Conservation (phyloP, 2,888 invertebrate species). For the Lymantria dispar region DNA sequence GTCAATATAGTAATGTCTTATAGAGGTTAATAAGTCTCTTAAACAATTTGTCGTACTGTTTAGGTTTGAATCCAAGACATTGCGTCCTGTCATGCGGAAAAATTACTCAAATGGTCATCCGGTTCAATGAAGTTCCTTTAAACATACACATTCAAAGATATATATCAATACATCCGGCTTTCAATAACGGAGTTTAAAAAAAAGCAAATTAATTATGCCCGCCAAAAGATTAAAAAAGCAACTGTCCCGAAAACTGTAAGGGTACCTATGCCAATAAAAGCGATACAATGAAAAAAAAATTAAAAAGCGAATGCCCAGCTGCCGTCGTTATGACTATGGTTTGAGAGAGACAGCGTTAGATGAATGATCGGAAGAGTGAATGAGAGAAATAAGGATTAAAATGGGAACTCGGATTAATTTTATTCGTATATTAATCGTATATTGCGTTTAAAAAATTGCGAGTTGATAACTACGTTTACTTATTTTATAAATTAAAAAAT, state of each 20-base stretch:
- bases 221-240: slow-evolving; percentile 68
- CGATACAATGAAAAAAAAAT: slow-evolving; percentile 57
- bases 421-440: slow-evolving; percentile 67
- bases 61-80: no score
- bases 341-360: slow-evolving; percentile 42
- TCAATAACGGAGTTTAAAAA: slow-evolving; percentile 19
- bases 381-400: slow-evolving; percentile 62
- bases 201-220: slow-evolving; percentile 29
- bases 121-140: no score
- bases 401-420: slow-evolving; percentile 67
- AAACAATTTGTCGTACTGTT: no score
- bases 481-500: not conserved
- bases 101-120: no score
- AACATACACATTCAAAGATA: slow-evolving; percentile 17
- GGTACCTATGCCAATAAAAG: slow-evolving; percentile 59
- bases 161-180: slow-evolving; percentile 37
- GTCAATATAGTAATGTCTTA: no score
- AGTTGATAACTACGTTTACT: slow-evolving; percentile 60
- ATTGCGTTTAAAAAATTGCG: slow-evolving; percentile 59
- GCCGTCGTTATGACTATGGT: slow-evolving; percentile 67
- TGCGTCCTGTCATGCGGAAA: no score
- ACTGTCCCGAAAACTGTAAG: slow-evolving; percentile 70
- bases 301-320: slow-evolving; percentile 73
- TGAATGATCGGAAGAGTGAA: slow-evolving; percentile 31
- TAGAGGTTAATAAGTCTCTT: no score